Conservation (phyloP, 2,888 invertebrate genomes). For the Limnephilus rhombicus region DNA sequence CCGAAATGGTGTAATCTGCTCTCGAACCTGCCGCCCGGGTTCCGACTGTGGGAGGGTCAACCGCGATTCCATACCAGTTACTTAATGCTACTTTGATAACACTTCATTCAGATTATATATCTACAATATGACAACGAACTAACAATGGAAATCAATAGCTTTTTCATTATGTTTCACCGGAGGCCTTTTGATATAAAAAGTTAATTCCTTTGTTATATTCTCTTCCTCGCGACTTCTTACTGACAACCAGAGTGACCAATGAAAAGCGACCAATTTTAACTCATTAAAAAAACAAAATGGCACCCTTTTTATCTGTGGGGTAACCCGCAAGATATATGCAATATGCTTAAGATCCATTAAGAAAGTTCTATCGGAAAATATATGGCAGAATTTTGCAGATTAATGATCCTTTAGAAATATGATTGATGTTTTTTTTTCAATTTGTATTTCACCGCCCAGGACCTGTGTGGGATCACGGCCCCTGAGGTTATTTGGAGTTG, state of each 20-base stretch:
- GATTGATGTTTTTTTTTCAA: constrained; percentile 58
- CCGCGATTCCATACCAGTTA: background rate
- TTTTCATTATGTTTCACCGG: background rate
- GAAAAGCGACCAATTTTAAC: background rate
- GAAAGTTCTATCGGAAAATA: constrained; percentile 37
- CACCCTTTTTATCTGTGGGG: background rate
- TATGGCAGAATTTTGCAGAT: constrained; percentile 46
- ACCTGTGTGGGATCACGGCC: constrained; percentile 34
- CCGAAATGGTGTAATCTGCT: background rate
- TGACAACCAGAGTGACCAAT: background rate
- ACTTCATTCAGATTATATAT: background rate
- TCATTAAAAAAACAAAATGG: background rate
- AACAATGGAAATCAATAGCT: background rate
- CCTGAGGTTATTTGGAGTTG: constrained; percentile 45
- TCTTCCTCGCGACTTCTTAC: background rate
- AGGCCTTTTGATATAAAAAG: background rate
- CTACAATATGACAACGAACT: background rate
- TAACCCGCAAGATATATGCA: constrained; percentile 33
- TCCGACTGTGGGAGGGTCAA: background rate
- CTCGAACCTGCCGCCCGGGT: background rate
- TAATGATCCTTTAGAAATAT: constrained; percentile 54
- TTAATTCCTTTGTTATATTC: too few relatives aligned
- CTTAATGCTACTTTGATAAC: background rate
- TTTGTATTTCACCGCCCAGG: constrained; percentile 28
- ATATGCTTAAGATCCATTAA: constrained; percentile 40